Conservation (phyloP, 2,113 vertebrate species). For the Forbesichthys papilliferus region DNA sequence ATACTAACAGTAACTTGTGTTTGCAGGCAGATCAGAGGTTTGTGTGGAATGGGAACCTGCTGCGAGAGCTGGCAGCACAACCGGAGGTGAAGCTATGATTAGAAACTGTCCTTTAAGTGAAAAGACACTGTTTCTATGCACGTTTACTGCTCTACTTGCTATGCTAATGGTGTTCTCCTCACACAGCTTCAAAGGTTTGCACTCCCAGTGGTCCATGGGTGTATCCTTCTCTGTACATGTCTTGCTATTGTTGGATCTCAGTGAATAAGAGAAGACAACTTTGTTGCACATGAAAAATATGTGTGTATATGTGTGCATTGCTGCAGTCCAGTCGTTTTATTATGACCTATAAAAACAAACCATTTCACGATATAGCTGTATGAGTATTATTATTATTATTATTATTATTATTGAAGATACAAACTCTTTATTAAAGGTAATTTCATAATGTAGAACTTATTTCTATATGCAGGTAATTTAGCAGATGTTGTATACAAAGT, state of each 20-base stretch:
- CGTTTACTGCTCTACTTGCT: background rate
- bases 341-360: no score
- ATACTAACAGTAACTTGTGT: background rate
- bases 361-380: no score
- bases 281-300: no score
- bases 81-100: constrained; percentile 67
- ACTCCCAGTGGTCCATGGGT: constrained; percentile 76
- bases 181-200: constrained; percentile 76
- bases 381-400: no score
- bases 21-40: constrained; percentile 79
- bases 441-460: no score
- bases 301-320: no score
- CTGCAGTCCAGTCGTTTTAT: no score
- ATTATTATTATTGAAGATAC: no score
- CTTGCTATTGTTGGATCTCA: background rate
- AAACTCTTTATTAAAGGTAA: no score
- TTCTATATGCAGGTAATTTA: no score
- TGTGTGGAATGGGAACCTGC: constrained; percentile 78
- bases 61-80: constrained; percentile 72
- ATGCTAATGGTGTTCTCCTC: background rate
- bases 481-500: background rate
- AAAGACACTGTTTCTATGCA: background rate
- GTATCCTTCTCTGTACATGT: constrained; percentile 69
- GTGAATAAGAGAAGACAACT: no score
- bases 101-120: background rate